Base-by-base conservation (phyloP, 2,113 vertebrate genomes). In the Atractosteus spatula region DNA sequence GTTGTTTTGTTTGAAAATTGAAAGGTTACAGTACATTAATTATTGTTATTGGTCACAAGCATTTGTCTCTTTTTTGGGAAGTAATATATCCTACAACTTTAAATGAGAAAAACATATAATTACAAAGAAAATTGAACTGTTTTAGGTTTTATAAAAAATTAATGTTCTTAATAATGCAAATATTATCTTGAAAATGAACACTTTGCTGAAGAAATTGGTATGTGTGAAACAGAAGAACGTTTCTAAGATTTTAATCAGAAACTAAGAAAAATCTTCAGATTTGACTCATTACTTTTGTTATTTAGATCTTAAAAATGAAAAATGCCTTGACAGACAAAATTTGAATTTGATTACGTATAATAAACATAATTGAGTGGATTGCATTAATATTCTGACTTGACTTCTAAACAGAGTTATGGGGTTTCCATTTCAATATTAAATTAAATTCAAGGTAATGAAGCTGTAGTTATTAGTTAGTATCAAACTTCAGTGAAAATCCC, bases 361-460 rank as follows among this genome's bases (percentile, higher is more conserved):
- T 51, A 51, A 51, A 51, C 10, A 10, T 51, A 51, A 51, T 75
- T 55, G n/a, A 76, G 17, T 47, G 63, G n/a, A 45, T 64, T 55
- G 42, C 69, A 79, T 79, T 85, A 63, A 74, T 77, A 84, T 80
- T 82, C 78, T n/a, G 56, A 56, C 51, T 55, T 29, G 17, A 72
- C 78, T 79, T 69, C 75, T 70, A 80, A 81, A 57, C 75, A 65
- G 76, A 75, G 55, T 67, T 66, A 78, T 66, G 75, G 77, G 8
- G 7, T 14, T 74, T 55, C 42, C 6, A 43, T 51, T 73, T 69
- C 41, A 42, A 64, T 69, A 59, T 56, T 69, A 66, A 76, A 72
- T 68, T 71, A 68, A 59, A 76, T 72, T 41, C 55, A 44, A 10
- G 41, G 14, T 42, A 47, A 47, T 57, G 29, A 63, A 63, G 12